phyloP scores from a whole-genome alignment of 2,888 invertebrate genomes.

The Synanthedon formicaeformis region DNA sequence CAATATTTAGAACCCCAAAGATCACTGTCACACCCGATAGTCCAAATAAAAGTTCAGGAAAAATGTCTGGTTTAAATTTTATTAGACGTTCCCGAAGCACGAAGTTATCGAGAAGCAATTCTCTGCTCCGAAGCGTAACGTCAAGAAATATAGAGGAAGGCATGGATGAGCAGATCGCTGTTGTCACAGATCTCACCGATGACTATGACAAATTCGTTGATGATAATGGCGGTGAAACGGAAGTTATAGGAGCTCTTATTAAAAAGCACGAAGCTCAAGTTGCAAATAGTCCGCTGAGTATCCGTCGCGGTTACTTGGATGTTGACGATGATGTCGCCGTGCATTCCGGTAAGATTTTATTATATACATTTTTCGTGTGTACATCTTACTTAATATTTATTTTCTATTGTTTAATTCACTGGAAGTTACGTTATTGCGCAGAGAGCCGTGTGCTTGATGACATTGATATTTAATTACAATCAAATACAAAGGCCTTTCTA shows the following conservation, averaged over 20 bases:
- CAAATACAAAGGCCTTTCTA: conserved; percentile 20
- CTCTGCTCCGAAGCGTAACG: conserved; percentile 70
- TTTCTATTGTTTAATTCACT: too few species aligned
- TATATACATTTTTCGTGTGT: too few species aligned
- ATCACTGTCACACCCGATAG: conserved; percentile 61
- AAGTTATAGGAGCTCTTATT: conserved; percentile 57
- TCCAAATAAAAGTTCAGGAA: conserved; percentile 67
- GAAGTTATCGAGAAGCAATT: conserved; percentile 77
- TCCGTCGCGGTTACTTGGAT: conserved; percentile 61
- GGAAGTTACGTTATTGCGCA: conserved; percentile 4
- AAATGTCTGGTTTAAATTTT: conserved; percentile 68
- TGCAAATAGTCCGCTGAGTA: conserved; percentile 56
- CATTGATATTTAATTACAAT: conserved; percentile 14
- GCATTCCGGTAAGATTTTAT: conserved; percentile 74
- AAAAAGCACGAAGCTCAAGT: conserved; percentile 56
- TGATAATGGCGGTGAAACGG: conserved; percentile 50
- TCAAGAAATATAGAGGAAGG: conserved; percentile 61
- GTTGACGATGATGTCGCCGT: conserved; percentile 77
- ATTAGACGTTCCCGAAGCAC: conserved; percentile 80
- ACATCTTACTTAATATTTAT: too few species aligned
- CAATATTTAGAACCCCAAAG: conserved; percentile 55
- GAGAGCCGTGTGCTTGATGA: conserved; percentile 15
- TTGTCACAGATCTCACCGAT: conserved; percentile 51
- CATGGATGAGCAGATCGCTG: conserved; percentile 39
- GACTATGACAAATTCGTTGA: conserved; percentile 52